Percentiles rank a stretch among this genome's conserved stretches.
phyloP scores from a whole-genome alignment of 2,113 vertebrate genomes.

The Stomatorhinus ivindoensis region DNA sequence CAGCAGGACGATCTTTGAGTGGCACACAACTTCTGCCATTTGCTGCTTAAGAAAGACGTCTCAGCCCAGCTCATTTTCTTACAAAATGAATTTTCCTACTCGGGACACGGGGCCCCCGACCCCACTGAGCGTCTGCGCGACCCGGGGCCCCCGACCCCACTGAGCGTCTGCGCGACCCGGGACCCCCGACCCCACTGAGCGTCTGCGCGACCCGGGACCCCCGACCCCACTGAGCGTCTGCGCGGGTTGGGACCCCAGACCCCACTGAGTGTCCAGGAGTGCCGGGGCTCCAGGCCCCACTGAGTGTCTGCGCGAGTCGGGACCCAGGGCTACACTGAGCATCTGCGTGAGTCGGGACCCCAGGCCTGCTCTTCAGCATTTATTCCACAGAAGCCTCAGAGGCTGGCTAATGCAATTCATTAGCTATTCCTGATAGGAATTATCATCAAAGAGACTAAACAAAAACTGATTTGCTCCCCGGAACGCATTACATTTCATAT shows the following conservation, averaged over 20 bases:
- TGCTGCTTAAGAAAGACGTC: background rate
- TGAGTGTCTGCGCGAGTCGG: accelerated
- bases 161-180: background rate
- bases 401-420: background rate
- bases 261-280: accelerated
- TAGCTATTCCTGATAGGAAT: constrained; percentile 8
- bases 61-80: background rate
- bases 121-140: background rate
- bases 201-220: background rate
- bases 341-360: background rate
- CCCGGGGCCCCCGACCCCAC: no score
- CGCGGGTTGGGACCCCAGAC: accelerated
- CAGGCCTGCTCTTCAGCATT: background rate
- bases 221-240: background rate
- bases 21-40: background rate
- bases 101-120: background rate
- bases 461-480: background rate
- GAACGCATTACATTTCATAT: background rate
- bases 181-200: background rate
- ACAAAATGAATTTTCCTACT: background rate
- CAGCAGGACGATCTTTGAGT: background rate
- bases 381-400: background rate
- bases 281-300: background rate
- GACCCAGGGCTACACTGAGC: background rate
- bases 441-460: constrained; percentile 4